Evolutionary conservation across 2,888 invertebrate species (phyloP), one percentile per base, ranked within the genome.

Genomic region (Omphaloscelis lunosa): DNA sequence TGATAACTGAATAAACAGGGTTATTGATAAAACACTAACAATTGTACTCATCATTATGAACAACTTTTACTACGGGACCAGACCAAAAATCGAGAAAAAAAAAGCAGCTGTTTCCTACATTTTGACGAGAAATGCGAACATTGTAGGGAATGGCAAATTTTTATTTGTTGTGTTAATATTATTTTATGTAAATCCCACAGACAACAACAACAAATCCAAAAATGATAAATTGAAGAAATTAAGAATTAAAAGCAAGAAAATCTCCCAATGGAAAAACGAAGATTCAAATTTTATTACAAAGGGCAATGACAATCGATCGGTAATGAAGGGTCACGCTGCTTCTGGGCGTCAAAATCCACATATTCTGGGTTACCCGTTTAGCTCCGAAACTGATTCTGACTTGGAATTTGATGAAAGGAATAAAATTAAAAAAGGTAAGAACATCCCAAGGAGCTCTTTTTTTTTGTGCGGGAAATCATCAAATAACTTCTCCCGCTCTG

Each of bases 371-470:
- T 29, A 29, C 41, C 39, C 12, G 0, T 63, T 75, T 0, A 66
- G 59, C 5, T 11, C 58, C 0, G 78, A 65, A n/a, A 39, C 23
- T 8, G 63, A 76, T 12, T 11, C 56, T 15, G 76, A 76, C 5
- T 0, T 63, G 0, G 76, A 76, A 56, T 0, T 4, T 0, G 39
- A 65, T 63, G 61, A 79, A 45, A 8, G 23, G 2, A 29, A 34
- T 12, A 67, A 15, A 56, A 11, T 65, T 7, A 1, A 2, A 0
- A 51, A 59, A 20, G 77, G 76, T 77, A 77, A 63, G 23, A 61
- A 70, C 9, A n/a, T n/a, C n/a, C n/a, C n/a, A n/a, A n/a, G n/a
- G n/a, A n/a, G n/a, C n/a, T n/a, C n/a, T n/a, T n/a, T n/a, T n/a
- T n/a, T n/a, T n/a, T n/a, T n/a, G n/a, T n/a, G n/a, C n/a, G n/a